Conservation (phyloP, 2,113 vertebrate species). For the Tympanuchus pallidicinctus region DNA sequence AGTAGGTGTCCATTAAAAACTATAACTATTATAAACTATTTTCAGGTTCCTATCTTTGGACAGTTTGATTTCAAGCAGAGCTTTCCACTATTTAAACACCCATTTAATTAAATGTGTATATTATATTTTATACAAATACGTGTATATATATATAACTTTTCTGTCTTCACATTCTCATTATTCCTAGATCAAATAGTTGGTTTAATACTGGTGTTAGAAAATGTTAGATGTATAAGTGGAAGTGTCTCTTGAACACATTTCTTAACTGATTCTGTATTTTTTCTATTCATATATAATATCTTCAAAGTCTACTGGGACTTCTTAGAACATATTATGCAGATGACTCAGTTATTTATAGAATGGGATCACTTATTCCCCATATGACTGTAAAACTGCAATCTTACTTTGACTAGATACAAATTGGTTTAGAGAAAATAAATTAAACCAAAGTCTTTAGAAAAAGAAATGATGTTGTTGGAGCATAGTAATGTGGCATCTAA, state of each 20-base stretch:
- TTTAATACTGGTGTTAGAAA: not conserved
- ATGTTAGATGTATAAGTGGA: not conserved
- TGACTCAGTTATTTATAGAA: slow-evolving; percentile 76
- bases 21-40: not conserved
- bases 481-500: slow-evolving; percentile 32
- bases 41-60: not conserved
- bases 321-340: slow-evolving; percentile 75
- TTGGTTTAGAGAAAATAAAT: slow-evolving; percentile 81
- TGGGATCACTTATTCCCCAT: slow-evolving; percentile 64
- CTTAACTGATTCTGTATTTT: slow-evolving; percentile 2
- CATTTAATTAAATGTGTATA: not conserved
- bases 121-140: not conserved
- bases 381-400: slow-evolving; percentile 75
- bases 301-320: slow-evolving; percentile 56
- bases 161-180: not conserved
- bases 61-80: not conserved
- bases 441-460: slow-evolving; percentile 74
- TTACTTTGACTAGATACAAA: slow-evolving; percentile 78
- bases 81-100: not conserved
- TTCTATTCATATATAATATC: slow-evolving; percentile 5
- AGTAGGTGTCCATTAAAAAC: not conserved
- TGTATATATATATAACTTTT: not conserved
- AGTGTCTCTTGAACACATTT: not conserved
- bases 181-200: not conserved
- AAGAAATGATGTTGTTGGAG: slow-evolving; percentile 26